Percentiles rank a stretch among this genome's conserved stretches.
Evolutionary conservation across 2,888 invertebrate species (phyloP).

Genomic region (Dryococelus australis): DNA sequence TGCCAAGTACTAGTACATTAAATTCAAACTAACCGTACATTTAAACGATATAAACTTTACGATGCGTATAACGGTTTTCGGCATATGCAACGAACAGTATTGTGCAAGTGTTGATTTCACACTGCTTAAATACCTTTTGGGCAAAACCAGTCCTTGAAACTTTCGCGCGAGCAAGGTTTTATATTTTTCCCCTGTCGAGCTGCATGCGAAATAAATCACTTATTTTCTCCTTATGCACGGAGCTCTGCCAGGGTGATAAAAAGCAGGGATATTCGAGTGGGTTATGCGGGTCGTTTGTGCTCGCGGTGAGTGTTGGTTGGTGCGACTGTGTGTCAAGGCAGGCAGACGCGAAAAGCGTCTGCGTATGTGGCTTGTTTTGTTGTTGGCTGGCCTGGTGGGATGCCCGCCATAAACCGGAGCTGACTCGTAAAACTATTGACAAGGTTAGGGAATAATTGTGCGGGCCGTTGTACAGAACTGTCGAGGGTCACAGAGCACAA

Average conservation of each 20-base stretch:
- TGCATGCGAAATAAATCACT: conserved; percentile 2
- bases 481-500: not conserved
- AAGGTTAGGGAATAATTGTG: conserved; percentile 7
- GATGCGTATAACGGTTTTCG: too few relatives aligned
- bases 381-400: not conserved
- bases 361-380: not conserved
- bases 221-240: not conserved
- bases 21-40: too few relatives aligned
- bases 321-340: not conserved
- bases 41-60: too few relatives aligned
- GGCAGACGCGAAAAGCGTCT: not conserved
- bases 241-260: not conserved
- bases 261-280: not conserved
- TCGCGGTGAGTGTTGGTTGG: not conserved
- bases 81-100: too few relatives aligned
- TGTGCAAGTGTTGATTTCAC: not conserved
- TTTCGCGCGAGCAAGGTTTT: not conserved
- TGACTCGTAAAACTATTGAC: conserved; percentile 1
- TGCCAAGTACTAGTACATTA: too few relatives aligned
- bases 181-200: not conserved
- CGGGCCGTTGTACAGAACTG: not conserved
- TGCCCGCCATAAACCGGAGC: not conserved
- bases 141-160: not conserved
- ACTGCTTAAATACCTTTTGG: not conserved
- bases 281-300: not conserved